Base-by-base conservation (phyloP, 2,888 invertebrate genomes). In the Lasioglossum vierecki region DNA sequence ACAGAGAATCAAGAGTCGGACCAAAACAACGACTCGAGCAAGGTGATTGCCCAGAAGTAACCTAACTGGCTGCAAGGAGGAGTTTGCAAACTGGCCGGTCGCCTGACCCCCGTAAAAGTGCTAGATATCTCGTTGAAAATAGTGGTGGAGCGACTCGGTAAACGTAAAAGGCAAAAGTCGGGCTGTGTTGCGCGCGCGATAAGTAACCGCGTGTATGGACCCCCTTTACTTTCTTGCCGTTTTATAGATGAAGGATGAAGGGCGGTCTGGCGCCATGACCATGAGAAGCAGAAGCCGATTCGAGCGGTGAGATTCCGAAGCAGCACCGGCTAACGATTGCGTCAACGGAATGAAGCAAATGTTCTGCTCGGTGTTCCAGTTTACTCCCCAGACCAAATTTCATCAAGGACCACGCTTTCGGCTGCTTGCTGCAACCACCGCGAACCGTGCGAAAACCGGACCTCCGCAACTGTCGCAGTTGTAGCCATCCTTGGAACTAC, bases 231-330 rank as follows among this genome's bases (percentile, higher is more conserved):
- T 49, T 79, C 66, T 22, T 39, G 15, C 39, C 30, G 66, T 41
- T 66, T 49, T 46, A 49, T 26, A 66, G 49, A 35, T 30, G 79
- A 79, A 78, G 73, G 79, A 53, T 53, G 53, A 53, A 53, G 53
- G 53, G 79, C 79, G 79, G 11, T 26, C 53, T 22, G 44, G 57
- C 35, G n/a, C 73, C 66, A 39, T 68, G 57, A 68, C 79, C 79
- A 22, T 68, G 73, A 74, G 68, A 22, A 26, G n/a, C 57, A 44
- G 18, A 49, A 30, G 72, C 15, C 53, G 68, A 68, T 44, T 57
- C 41, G 26, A 72, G 41, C 41, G 49, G 22, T 18, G 11, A 53
- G 39, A 77, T 66, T 66, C 76, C 76, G 26, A 35, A 35, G 41
- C 46, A 26, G 9, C 53, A n/a, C 22, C 53, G 0, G 18, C 26